Percentiles rank a stretch among this genome's conserved stretches.
These are phyloP conservation scores for Bos taurus DNA, from an alignment of 2,113 vertebrate species.

Conservation along the genomic window ARS-UCD2.0 NC_037357.1:89519501-89520000, in stretches of 20 bases:
- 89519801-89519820: not conserved
- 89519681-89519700: not conserved
- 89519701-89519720: not conserved
- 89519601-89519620: not conserved
- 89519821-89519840: not conserved
- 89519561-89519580: not conserved
- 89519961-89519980: not conserved
- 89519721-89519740: not conserved
- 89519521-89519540: not conserved
- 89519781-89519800: constrained; percentile 15
- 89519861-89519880: not conserved
- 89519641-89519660: not conserved
- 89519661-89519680: not conserved
- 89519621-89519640: not conserved
- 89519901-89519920: not conserved
- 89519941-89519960: not conserved
- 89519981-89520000: not conserved
- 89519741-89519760: not conserved
- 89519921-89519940: not conserved
- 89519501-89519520: not conserved
- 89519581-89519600: not conserved
- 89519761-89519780: not conserved
- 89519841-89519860: not conserved
- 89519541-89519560: not conserved
- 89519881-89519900: not conserved